Conservation (phyloP, 2,113 vertebrate species). For the Ailurus styani region DNA sequence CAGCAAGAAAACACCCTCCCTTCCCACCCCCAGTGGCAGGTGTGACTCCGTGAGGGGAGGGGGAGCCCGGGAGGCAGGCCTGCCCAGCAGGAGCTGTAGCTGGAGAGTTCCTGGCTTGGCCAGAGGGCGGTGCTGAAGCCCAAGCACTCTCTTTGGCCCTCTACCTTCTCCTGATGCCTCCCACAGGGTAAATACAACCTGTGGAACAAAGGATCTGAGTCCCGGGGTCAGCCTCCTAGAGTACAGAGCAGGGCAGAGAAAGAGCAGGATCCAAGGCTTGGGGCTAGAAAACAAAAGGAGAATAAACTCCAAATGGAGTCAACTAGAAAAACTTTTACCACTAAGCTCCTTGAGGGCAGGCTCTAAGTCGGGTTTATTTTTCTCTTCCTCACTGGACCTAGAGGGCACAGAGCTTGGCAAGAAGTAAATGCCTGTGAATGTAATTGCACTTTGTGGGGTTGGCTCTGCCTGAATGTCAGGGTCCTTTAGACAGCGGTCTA, state of each 20-base stretch:
- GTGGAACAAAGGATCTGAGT: not conserved
- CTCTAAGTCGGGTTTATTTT: not conserved
- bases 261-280: not conserved
- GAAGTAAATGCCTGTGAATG: constrained; percentile 1
- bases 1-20: not conserved
- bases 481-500: not conserved
- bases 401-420: not conserved
- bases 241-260: not conserved
- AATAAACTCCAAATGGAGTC: not conserved
- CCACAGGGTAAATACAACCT: not conserved
- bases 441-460: not conserved
- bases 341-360: not conserved
- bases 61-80: not conserved
- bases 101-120: not conserved
- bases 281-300: not conserved
- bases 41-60: not conserved
- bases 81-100: not conserved
- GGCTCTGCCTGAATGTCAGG: not conserved
- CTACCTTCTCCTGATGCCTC: not conserved
- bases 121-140: not conserved
- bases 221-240: not conserved
- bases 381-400: not conserved
- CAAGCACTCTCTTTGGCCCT: not conserved
- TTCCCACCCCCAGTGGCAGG: too few relatives aligned
- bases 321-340: not conserved